A percentile compares a stretch with the other conserved stretches of the same genome.
Conservation (phyloP, 1,140 invertebrate species). For the Dolichoris vasculosae region DNA sequence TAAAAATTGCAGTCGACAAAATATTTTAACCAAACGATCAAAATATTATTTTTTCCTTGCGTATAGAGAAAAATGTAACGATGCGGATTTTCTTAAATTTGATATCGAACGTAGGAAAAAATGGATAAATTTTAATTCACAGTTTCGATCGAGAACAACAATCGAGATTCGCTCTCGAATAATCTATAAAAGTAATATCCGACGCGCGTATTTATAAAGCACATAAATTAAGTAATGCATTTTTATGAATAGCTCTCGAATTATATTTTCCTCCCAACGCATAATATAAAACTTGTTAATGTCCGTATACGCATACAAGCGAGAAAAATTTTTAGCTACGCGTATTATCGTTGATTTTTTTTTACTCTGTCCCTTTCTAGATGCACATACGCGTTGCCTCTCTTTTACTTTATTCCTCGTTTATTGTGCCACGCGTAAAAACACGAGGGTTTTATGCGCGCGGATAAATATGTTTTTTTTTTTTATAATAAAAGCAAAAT, state of each 20-base stretch:
- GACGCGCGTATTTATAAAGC: not conserved
- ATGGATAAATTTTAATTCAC: not conserved
- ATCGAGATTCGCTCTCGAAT: not conserved
- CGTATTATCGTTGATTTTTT: conserved; percentile 25
- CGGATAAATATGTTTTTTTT: conserved; percentile 31
- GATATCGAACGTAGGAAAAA: no score
- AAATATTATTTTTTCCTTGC: no score
- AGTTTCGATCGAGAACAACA: not conserved
- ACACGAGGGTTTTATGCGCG: conserved; percentile 5
- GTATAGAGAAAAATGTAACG: no score
- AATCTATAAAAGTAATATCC: conserved; percentile 13
- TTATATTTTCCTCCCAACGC: not conserved
- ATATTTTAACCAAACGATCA: no score
- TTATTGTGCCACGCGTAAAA: conserved; percentile 37
- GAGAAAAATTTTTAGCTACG: conserved; percentile 6
- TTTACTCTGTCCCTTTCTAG: not conserved
- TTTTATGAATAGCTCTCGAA: conserved; percentile 1
- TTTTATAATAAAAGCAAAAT: conserved; percentile 12
- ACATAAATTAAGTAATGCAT: not conserved
- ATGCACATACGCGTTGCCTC: not conserved
- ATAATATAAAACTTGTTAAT: conserved; percentile 36
- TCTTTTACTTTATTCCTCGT: conserved; percentile 25
- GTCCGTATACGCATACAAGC: not conserved
- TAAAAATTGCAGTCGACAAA: no score
- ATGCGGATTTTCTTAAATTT: no score